A percentile compares a stretch with the other conserved stretches of the same genome.
Conservation (phyloP, 2,888 invertebrate species). For the Pocota personata region DNA sequence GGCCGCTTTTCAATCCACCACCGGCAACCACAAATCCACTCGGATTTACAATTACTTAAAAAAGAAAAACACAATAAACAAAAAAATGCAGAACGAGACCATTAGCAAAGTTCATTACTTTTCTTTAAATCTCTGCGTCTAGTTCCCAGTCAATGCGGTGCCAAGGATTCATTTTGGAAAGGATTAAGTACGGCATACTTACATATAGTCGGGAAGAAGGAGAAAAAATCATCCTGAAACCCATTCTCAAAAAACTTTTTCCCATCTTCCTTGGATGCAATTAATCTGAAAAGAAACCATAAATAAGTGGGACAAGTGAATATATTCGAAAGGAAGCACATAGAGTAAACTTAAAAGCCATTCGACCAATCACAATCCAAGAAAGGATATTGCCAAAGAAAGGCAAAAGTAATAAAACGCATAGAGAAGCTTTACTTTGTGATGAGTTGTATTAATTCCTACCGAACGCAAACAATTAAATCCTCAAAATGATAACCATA, state of each 20-base stretch:
- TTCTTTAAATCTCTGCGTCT: conserved; percentile 13
- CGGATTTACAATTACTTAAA: conserved; percentile 42
- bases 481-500: background rate
- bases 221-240: background rate
- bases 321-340: conserved; percentile 4
- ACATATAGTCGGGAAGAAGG: background rate
- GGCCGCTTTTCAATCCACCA: conserved; percentile 39
- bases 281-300: conserved; percentile 50
- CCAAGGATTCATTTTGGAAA: conserved; percentile 8
- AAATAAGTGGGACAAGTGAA: conserved; percentile 42
- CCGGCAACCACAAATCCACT: conserved; percentile 5
- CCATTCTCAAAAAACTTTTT: conserved; percentile 47
- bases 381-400: conserved; percentile 4
- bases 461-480: background rate
- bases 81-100: conserved; percentile 2
- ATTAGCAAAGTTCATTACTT: conserved; percentile 55
- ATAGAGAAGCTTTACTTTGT: background rate
- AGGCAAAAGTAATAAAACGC: background rate
- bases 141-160: background rate
- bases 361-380: conserved; percentile 16
- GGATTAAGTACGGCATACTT: background rate
- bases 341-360: conserved; percentile 3
- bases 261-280: conserved; percentile 23
- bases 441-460: background rate
- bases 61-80: background rate